Percentiles rank a stretch among this genome's conserved stretches.
These are phyloP conservation scores for Physella acuta DNA, from an alignment of 1,140 invertebrate genomes.

Conservation along the genomic window DNA sequence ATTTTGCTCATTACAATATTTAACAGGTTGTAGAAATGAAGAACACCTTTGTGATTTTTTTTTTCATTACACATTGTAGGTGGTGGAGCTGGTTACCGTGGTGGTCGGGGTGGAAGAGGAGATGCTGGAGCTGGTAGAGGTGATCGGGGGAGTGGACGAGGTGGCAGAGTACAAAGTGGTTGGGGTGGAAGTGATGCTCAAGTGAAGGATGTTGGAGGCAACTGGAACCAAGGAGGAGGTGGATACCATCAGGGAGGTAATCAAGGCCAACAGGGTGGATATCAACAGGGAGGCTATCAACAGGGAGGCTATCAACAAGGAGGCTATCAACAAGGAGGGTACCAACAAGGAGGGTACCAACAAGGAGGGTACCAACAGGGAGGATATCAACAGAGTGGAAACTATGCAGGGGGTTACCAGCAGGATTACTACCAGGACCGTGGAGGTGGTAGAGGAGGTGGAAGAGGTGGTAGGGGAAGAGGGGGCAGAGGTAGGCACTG, in stretches of 20 bases:
- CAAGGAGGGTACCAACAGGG: conserved; percentile 7
- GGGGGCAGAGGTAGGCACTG: conserved; percentile 17
- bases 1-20: too few species aligned
- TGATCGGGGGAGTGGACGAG: conserved; percentile 29
- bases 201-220: conserved; percentile 46
- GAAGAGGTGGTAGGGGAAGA: background rate
- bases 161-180: conserved; percentile 35
- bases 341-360: background rate
- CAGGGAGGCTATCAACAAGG: background rate
- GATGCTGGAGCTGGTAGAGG: conserved; percentile 22
- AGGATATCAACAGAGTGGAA: background rate
- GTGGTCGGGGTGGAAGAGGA: conserved; percentile 25
- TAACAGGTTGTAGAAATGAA: background rate
- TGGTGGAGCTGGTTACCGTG: conserved; percentile 36
- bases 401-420: conserved; percentile 5
- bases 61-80: background rate
- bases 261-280: conserved; percentile 17
- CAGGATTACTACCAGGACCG: background rate
- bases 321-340: background rate
- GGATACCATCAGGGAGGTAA: conserved; percentile 29
- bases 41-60: background rate
- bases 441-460: conserved; percentile 14
- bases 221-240: conserved; percentile 39
- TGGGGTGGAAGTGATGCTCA: conserved; percentile 47
- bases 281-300: background rate